Evolutionary conservation across 1,140 invertebrate species (phyloP), one percentile per base, ranked within the genome.

Genomic region (Rhagoletis pomonella): DNA sequence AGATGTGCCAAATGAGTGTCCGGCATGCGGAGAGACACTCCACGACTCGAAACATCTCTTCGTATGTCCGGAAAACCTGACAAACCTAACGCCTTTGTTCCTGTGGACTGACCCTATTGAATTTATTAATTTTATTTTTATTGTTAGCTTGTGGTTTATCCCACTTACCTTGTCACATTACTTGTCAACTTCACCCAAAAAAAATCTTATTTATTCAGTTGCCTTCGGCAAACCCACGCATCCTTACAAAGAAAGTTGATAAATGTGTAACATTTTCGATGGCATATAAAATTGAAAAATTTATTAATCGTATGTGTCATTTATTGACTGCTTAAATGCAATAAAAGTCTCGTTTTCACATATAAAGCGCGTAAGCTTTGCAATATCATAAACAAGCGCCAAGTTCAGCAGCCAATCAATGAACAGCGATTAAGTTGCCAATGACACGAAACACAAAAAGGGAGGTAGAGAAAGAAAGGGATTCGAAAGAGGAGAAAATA

Each of bases 271-370:
- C 47, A 81, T 55, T 81, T 58, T 81, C 73, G 50, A 9, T 29
- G 73, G 73, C 73, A 58, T 58, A 81, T 81, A 81, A 81, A 81
- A 81, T 81, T 81, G 17, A 58, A 81, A 81, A 58, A 81, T 81
- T 81, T 81, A 81, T 81, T 55, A 81, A 81, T 81, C 73, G 73
- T 47, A 29, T 29, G 73, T 81, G 73, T 81, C 73, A 81, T 29
- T 81, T 81, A 81, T 81, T 81, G 73, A 81, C 73, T 81, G 73
- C 47, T 81, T 81, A 55, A 55, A 81, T 29, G 47, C 55, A 58
- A 81, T 55, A 81, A 81, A 81, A 58, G 73, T 81, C 73, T 81
- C 73, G 73, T 55, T 81, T 81, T 81, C 73, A 81, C 73, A 81
- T 81, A 29, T 7, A 58, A 81, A 81, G 7, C 50, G 60, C 73